Evolutionary conservation across 2,888 invertebrate species (phyloP).

Genomic region (Ditula angustiorana): DNA sequence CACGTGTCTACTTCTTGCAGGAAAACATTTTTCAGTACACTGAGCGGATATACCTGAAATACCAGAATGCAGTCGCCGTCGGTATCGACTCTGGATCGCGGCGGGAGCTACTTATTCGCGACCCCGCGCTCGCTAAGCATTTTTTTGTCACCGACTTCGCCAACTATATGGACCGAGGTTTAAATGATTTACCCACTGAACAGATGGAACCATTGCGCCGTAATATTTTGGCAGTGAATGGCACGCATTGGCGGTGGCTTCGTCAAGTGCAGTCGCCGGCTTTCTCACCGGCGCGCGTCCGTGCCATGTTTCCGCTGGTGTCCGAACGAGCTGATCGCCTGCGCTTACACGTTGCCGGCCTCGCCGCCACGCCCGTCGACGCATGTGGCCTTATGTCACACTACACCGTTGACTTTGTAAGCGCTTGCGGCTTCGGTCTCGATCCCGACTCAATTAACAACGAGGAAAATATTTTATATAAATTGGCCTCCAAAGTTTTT

Average conservation of each 20-base stretch:
- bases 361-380: conserved; percentile 49
- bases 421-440: conserved; percentile 66
- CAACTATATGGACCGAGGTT: background rate
- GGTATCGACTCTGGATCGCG: background rate
- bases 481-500: conserved; percentile 60
- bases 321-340: conserved; percentile 61
- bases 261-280: background rate
- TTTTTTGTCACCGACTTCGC: background rate
- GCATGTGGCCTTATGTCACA: conserved; percentile 67
- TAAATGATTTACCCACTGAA: background rate
- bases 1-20: background rate
- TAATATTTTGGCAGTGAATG: conserved; percentile 65
- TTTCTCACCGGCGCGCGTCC: background rate
- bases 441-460: conserved; percentile 62
- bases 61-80: background rate
- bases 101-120: background rate
- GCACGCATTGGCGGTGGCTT: conserved; percentile 46
- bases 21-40: background rate
- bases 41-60: background rate
- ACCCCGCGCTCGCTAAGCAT: background rate
- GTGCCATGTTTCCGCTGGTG: conserved; percentile 67
- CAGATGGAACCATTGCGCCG: conserved; percentile 59
- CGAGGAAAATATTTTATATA: conserved; percentile 60
- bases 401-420: conserved; percentile 67
- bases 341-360: conserved; percentile 51